Percentiles rank a stretch among this genome's conserved stretches.
These are phyloP conservation scores for Thunnus maccoyii DNA, from an alignment of 2,113 vertebrate species.

Conservation along the genomic window DNA sequence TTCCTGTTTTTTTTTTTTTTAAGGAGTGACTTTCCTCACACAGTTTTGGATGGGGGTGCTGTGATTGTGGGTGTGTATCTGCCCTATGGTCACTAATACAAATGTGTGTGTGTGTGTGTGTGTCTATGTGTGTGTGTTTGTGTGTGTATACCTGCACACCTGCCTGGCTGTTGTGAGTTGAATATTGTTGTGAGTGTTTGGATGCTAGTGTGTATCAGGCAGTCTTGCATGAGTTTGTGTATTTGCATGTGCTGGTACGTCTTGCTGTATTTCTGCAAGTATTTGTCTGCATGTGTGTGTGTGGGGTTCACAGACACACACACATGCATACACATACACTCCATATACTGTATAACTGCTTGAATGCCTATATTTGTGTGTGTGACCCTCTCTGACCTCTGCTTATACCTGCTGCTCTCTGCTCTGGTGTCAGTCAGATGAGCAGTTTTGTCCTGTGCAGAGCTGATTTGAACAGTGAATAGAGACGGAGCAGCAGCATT, in stretches of 20 bases:
- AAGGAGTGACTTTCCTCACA: slow-evolving; percentile 93
- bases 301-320: not conserved
- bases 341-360: not conserved
- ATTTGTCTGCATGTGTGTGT: not conserved
- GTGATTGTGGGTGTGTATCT: slow-evolving; percentile 26
- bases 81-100: slow-evolving; percentile 41
- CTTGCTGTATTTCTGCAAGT: not conserved
- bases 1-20: slow-evolving; percentile 71
- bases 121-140: slow-evolving; percentile 73
- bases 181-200: not conserved
- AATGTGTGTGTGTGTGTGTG: slow-evolving; percentile 51
- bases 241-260: not conserved
- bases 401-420: slow-evolving; percentile 32
- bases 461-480: slow-evolving; percentile 66
- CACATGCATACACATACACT: slow-evolving; percentile 1
- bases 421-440: slow-evolving; percentile 51
- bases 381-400: slow-evolving; percentile 46
- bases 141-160: slow-evolving; percentile 4
- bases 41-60: slow-evolving; percentile 60
- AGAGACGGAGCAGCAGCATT: slow-evolving; percentile 75
- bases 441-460: slow-evolving; percentile 38
- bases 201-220: slow-evolving; percentile 55
- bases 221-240: not conserved
- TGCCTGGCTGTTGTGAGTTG: not conserved
- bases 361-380: not conserved